These are phyloP conservation scores for Heterodera filipjevi DNA, from an alignment of 2,888 invertebrate genomes.

Conservation along the genomic window DNA sequence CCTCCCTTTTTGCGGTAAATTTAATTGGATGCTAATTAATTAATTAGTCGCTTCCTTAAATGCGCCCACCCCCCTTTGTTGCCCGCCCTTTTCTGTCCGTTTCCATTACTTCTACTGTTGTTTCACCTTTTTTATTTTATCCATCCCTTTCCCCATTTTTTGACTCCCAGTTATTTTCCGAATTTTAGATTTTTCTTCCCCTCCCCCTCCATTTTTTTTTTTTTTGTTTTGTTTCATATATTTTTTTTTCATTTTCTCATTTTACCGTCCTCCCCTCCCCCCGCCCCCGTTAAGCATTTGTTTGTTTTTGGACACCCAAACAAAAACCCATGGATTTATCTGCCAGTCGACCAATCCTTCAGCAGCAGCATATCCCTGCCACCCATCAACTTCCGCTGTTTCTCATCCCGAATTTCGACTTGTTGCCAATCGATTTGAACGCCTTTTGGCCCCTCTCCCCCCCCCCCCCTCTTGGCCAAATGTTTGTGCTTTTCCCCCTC, in stretches of 20 bases:
- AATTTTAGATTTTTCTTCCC: neutral
- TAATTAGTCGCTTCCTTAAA: neutral
- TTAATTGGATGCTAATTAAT: neutral
- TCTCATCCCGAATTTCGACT: neutral
- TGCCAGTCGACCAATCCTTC: neutral
- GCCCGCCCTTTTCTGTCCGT: neutral
- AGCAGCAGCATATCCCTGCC: neutral
- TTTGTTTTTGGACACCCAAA: neutral
- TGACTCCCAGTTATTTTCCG: neutral
- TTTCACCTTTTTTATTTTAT: neutral
- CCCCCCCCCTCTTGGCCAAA: neutral
- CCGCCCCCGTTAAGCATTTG: neutral
- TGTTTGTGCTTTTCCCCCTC: neutral
- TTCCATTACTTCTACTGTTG: neutral
- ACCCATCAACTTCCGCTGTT: neutral
- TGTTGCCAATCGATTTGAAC: neutral
- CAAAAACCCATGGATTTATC: neutral
- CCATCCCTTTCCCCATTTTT: neutral
- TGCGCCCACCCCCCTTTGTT: neutral
- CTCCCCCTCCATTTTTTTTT: neutral
- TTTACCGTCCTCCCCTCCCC: neutral
- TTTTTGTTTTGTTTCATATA: too few species aligned
- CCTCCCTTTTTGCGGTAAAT: conserved; percentile 36
- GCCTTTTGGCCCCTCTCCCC: neutral
- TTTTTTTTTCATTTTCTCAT: neutral